Conservation (phyloP, 2,113 vertebrate species). For the Zapornia atra region DNA sequence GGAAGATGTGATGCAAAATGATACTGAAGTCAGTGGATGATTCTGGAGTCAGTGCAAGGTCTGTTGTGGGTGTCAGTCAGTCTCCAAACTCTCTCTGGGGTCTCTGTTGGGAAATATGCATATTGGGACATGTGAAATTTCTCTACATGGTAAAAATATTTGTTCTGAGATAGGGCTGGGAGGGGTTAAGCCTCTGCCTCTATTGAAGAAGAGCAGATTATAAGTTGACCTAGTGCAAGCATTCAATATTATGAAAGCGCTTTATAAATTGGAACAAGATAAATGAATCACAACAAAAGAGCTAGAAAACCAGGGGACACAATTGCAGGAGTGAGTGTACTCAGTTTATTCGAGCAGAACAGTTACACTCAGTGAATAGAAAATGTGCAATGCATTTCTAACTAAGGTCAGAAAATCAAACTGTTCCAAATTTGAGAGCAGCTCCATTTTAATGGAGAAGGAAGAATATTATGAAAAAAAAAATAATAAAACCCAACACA, state of each 20-base stretch:
- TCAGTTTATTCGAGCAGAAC: constrained; percentile 58
- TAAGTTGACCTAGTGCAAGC: constrained; percentile 33
- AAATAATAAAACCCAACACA: neutral
- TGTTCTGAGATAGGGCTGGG: neutral
- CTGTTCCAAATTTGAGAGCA: constrained; percentile 10
- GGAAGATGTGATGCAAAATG: neutral
- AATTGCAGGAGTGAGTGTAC: constrained; percentile 43
- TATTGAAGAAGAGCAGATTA: constrained; percentile 14
- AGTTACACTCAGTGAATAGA: constrained; percentile 3
- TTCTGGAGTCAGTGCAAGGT: neutral
- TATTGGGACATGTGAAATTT: neutral
- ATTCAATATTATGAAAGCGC: constrained; percentile 53
- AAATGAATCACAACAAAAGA: constrained; percentile 63
- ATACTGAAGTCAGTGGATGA: neutral
- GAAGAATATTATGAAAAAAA: neutral
- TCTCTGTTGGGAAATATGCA: neutral
- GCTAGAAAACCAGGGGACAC: constrained; percentile 35
- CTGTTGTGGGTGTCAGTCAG: neutral
- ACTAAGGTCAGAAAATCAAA: constrained; percentile 53
- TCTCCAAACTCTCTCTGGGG: neutral
- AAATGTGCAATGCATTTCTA: constrained; percentile 57
- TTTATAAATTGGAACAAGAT: constrained; percentile 62
- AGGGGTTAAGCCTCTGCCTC: neutral
- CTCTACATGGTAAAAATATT: neutral
- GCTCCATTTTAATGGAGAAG: constrained; percentile 48